Percentiles rank a stretch among this genome's conserved stretches.
phyloP scores from a whole-genome alignment of 2,113 vertebrate genomes.

The Chloebia gouldiae region DNA sequence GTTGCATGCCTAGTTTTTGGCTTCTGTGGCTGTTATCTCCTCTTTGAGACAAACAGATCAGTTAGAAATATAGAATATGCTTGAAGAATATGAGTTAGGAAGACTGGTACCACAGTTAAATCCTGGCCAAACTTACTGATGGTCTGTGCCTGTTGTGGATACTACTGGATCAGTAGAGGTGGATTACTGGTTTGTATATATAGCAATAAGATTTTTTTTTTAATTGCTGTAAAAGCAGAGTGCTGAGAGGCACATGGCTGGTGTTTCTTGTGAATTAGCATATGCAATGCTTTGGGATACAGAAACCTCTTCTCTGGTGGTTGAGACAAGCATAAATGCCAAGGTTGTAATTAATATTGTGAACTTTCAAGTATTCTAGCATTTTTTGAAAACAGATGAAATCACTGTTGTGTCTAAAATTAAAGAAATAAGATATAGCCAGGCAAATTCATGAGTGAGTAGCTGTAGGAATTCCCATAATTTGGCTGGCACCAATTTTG shows the following conservation, averaged over 20 bases:
- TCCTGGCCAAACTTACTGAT: not conserved
- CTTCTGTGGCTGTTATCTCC: not conserved
- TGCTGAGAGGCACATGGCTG: not conserved
- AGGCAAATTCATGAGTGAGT: not conserved
- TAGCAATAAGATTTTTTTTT: not conserved
- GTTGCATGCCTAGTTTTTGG: not conserved
- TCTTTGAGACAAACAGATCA: not conserved
- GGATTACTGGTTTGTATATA: not conserved
- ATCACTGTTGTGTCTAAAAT: not conserved
- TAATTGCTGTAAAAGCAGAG: not conserved
- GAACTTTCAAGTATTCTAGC: not conserved
- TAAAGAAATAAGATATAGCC: not conserved
- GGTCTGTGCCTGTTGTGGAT: not conserved
- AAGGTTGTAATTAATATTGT: not conserved
- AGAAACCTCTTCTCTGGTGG: not conserved
- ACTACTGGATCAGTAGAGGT: not conserved
- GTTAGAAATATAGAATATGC: not conserved
- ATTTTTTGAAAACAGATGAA: constrained; percentile 1
- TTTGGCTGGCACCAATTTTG: not conserved
- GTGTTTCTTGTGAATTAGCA: not conserved
- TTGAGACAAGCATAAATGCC: not conserved
- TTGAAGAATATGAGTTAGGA: not conserved
- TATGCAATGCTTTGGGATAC: not conserved
- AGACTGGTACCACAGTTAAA: not conserved
- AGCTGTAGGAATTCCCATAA: not conserved